These are phyloP conservation scores for Etheostoma nigrum DNA, from an alignment of 2,797 vertebrate species.

Conservation along the genomic window DNA sequence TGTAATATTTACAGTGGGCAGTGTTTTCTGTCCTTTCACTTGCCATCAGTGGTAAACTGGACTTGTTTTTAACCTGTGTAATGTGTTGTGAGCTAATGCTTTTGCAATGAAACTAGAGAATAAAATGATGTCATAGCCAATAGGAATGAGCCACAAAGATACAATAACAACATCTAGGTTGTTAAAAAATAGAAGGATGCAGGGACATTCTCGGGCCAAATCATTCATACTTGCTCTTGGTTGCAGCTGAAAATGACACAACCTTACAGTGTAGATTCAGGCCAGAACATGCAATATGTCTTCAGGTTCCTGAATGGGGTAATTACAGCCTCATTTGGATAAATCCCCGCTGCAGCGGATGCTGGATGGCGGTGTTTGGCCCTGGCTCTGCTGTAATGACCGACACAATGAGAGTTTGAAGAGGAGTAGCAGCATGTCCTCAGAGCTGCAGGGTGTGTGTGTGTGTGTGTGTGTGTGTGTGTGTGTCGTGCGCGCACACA, in stretches of 20 bases:
- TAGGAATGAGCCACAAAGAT: not conserved
- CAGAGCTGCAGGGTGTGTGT: constrained; percentile 32
- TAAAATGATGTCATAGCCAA: not conserved
- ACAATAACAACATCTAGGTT: not conserved
- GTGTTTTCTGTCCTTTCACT: not conserved
- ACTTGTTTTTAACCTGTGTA: not conserved
- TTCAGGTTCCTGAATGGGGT: not conserved
- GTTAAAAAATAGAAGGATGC: not conserved
- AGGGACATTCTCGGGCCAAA: not conserved
- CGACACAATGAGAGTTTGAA: constrained; percentile 38
- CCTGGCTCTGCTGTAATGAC: constrained; percentile 31
- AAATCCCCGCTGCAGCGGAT: constrained; percentile 18
- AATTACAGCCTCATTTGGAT: constrained; percentile 37
- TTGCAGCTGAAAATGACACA: constrained; percentile 6
- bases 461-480: constrained; percentile 10
- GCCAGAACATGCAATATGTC: constrained; percentile 3
- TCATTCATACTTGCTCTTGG: not conserved
- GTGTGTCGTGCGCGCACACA: not conserved
- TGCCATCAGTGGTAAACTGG: not conserved
- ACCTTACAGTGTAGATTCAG: not conserved
- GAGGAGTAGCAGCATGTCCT: constrained; percentile 46
- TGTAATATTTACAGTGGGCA: not conserved
- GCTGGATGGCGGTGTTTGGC: constrained; percentile 26
- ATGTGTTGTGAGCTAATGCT: not conserved
- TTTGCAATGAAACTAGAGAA: not conserved